Conservation (phyloP, 2,797 vertebrate genomes). For the Oophaga sylvatica region DNA sequence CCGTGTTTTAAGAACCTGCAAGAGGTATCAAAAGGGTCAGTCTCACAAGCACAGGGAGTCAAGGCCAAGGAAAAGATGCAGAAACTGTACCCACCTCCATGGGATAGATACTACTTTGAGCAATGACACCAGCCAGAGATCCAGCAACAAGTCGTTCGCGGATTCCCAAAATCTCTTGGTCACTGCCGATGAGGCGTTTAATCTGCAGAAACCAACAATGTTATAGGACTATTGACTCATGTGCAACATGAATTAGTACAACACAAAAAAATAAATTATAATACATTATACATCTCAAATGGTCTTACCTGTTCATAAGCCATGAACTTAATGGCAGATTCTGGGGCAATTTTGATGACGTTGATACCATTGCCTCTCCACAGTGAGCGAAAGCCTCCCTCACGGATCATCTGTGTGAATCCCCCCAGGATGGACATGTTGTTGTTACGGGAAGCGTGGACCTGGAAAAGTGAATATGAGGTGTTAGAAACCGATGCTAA, state of each 20-base stretch:
- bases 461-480: constrained; percentile 72
- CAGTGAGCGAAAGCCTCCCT: constrained; percentile 87
- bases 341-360: constrained; percentile 93
- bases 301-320: constrained; percentile 91
- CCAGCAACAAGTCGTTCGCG: constrained; percentile 87
- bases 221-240: not conserved
- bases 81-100: constrained; percentile 87
- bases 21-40: not conserved
- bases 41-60: not conserved
- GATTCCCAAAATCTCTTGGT: constrained; percentile 90
- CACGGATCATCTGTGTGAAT: constrained; percentile 89
- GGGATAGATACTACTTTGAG: constrained; percentile 96
- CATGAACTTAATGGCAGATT: constrained; percentile 97
- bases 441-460: constrained; percentile 92
- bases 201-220: constrained; percentile 74
- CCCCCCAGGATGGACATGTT: constrained; percentile 89
- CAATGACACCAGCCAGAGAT: constrained; percentile 88
- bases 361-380: constrained; percentile 97
- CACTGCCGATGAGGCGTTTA: constrained; percentile 89
- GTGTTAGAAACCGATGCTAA: not conserved
- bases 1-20: constrained; percentile 92
- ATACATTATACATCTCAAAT: not conserved
- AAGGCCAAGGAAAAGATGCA: not conserved
- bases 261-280: no score
- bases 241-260: no score